A percentile compares a stretch with the other conserved stretches of the same genome.
Evolutionary conservation across 1,140 invertebrate genomes (phyloP).

Genomic region (Babylonia areolata): DNA sequence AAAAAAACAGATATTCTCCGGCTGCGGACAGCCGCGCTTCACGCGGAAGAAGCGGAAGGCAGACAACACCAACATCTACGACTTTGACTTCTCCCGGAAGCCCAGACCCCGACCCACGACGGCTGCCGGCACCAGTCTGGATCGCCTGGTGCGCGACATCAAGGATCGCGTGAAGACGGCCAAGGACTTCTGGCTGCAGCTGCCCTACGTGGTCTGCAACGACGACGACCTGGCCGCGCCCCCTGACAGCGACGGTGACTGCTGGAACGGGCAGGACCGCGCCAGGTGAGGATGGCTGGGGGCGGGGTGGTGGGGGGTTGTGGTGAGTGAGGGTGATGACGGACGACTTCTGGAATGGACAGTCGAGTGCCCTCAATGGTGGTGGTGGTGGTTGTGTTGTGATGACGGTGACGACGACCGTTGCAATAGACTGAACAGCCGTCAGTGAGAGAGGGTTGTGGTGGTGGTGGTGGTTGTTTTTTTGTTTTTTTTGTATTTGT

Average conservation of each 20-base stretch:
- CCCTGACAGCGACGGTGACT: conserved; percentile 81
- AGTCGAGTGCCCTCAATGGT: no score
- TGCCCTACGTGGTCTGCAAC: conserved; percentile 90
- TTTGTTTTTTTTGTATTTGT: no score
- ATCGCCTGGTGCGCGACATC: conserved; percentile 89
- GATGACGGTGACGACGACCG: no score
- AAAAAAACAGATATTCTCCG: conserved; percentile 55
- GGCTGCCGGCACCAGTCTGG: conserved; percentile 81
- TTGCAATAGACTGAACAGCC: no score
- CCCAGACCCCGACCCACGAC: conserved; percentile 75
- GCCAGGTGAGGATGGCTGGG: conserved; percentile 76
- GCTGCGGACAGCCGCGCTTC: conserved; percentile 52
- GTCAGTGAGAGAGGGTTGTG: no score
- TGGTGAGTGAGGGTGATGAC: no score
- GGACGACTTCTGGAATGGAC: no score
- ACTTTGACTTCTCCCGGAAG: conserved; percentile 61
- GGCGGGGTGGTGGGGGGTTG: not conserved
- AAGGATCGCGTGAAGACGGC: conserved; percentile 83
- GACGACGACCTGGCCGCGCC: conserved; percentile 79
- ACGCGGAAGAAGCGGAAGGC: conserved; percentile 46
- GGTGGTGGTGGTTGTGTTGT: no score
- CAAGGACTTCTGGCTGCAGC: conserved; percentile 88
- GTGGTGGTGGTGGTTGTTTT: no score
- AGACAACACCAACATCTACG: conserved; percentile 23
- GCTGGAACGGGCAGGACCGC: conserved; percentile 91